Conservation (phyloP, 2,797 vertebrate species). For the Dryobates pubescens region DNA sequence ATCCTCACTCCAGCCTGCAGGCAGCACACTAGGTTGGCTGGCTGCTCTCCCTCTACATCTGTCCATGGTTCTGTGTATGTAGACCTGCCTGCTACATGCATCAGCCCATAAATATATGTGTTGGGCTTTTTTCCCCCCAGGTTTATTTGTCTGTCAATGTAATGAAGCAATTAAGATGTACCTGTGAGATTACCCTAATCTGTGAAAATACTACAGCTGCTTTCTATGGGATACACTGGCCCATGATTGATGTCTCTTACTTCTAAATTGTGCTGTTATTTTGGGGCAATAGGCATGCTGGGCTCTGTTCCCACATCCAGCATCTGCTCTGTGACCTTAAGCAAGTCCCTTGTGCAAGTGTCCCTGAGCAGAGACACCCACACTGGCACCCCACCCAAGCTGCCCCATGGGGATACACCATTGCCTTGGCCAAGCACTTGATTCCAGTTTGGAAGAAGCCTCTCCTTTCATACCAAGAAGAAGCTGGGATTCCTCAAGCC, state of each 20-base stretch:
- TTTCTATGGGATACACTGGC: background rate
- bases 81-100: background rate
- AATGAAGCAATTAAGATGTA: conserved; percentile 60
- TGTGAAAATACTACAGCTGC: conserved; percentile 19
- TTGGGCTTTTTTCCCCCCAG: background rate
- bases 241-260: background rate
- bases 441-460: background rate
- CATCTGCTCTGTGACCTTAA: background rate
- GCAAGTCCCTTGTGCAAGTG: background rate
- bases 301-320: background rate
- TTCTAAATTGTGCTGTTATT: background rate
- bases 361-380: background rate
- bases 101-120: background rate
- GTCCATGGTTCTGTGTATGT: background rate
- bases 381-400: background rate
- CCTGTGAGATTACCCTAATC: conserved; percentile 23
- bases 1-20: background rate
- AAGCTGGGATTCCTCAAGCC: background rate
- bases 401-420: background rate
- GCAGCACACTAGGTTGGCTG: background rate
- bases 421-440: background rate
- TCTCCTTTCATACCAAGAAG: background rate
- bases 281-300: background rate
- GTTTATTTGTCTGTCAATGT: background rate
- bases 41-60: background rate